Conservation (phyloP, 2,113 vertebrate species). For the Salvelinus namaycush region DNA sequence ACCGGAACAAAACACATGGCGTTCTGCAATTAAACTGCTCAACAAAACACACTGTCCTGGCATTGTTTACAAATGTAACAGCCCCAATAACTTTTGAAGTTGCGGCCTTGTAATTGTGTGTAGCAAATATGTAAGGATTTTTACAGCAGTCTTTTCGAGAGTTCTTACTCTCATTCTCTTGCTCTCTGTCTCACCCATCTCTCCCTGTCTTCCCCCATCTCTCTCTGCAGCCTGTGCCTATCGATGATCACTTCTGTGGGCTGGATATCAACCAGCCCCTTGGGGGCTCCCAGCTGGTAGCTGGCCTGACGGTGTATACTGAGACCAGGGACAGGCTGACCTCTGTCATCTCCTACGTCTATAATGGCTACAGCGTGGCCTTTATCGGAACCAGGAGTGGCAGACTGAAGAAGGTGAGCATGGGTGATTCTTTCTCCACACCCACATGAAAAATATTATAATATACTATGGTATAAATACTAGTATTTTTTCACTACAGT, state of each 20-base stretch:
- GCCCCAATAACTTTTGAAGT: slow-evolving; percentile 50
- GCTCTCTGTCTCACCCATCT: not conserved
- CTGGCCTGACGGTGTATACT: slow-evolving; percentile 82
- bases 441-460: no score
- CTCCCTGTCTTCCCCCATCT: slow-evolving; percentile 2
- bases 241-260: slow-evolving; percentile 95
- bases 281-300: slow-evolving; percentile 87
- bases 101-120: slow-evolving; percentile 25
- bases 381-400: slow-evolving; percentile 91
- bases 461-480: no score
- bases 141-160: slow-evolving; percentile 17
- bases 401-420: slow-evolving; percentile 89
- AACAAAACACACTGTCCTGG: slow-evolving; percentile 19
- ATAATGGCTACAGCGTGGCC: slow-evolving; percentile 89
- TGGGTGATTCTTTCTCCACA: not conserved
- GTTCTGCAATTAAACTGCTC: slow-evolving; percentile 54
- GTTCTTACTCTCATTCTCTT: not conserved
- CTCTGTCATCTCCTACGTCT: slow-evolving; percentile 87
- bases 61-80: slow-evolving; percentile 42
- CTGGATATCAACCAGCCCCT: slow-evolving; percentile 97
- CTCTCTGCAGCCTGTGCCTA: slow-evolving; percentile 87
- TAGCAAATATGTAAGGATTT: slow-evolving; percentile 32
- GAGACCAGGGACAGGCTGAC: slow-evolving; percentile 89
- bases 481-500: no score
- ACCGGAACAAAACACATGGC: slow-evolving; percentile 46